phyloP scores from a whole-genome alignment of 92 coral and sea anemone species.

The Ricordea florida region DNA sequence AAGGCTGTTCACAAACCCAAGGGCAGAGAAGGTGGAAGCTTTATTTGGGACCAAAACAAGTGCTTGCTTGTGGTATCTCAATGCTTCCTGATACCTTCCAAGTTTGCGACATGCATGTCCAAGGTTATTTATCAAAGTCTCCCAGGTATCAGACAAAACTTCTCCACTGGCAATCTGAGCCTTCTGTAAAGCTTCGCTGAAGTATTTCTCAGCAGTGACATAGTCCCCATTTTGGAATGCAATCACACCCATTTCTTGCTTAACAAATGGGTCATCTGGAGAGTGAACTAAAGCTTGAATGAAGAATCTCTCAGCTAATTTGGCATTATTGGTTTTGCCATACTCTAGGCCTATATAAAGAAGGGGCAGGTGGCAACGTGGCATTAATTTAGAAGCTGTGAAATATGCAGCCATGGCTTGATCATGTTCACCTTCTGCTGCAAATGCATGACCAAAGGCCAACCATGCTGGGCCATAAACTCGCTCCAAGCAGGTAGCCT shows the following conservation, averaged over 20 bases:
- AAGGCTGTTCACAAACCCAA: constrained; percentile 93
- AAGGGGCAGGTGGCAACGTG: constrained; percentile 88
- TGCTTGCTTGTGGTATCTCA: constrained; percentile 89
- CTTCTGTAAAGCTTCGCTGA: constrained; percentile 88
- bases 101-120: constrained; percentile 94
- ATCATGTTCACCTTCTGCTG: constrained; percentile 98
- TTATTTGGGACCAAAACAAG: constrained; percentile 89
- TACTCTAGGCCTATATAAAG: constrained; percentile 96
- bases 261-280: constrained; percentile 93
- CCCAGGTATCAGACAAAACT: constrained; percentile 94
- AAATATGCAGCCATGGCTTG: constrained; percentile 99
- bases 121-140: constrained; percentile 87
- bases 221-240: constrained; percentile 93
- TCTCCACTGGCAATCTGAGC: constrained; percentile 82
- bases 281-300: constrained; percentile 82
- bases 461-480: constrained; percentile 99
- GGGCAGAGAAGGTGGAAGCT: constrained; percentile 91
- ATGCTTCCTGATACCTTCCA: constrained; percentile 90
- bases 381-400: constrained; percentile 96
- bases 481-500: constrained; percentile 85
- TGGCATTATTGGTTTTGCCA: constrained; percentile 92
- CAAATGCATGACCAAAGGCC: constrained; percentile 98
- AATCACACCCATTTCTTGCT: constrained; percentile 98
- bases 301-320: constrained; percentile 93
- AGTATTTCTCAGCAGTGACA: constrained; percentile 78